Percentiles rank a stretch among this genome's conserved stretches.
phyloP scores from a whole-genome alignment of 1,140 invertebrate species.

The Cydia pomonella region DNA sequence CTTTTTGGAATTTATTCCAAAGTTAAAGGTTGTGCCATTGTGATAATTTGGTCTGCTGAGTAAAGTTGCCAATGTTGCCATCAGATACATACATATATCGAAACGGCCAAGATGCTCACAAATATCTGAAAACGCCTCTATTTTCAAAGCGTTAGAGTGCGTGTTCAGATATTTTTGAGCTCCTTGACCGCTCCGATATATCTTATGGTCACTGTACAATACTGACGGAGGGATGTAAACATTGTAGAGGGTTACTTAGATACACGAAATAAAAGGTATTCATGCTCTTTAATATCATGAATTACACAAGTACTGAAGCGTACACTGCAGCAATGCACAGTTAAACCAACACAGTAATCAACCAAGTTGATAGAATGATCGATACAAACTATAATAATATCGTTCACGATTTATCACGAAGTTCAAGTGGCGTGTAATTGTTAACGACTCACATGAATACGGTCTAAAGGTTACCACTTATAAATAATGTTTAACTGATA shows the following conservation, averaged over 20 bases:
- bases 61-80: no score
- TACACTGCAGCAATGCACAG: not conserved
- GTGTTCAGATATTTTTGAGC: no score
- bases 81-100: no score
- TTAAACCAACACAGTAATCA: constrained; percentile 9
- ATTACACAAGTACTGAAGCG: not conserved
- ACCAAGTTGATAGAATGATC: constrained; percentile 8
- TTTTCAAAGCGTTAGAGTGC: no score
- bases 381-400: constrained; percentile 18
- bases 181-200: no score
- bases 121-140: no score
- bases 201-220: no score
- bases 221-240: not conserved
- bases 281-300: not conserved
- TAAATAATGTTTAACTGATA: not conserved
- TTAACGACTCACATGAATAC: not conserved
- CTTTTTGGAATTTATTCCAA: no score
- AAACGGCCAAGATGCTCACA: no score
- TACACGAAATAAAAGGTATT: not conserved
- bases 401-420: constrained; percentile 1
- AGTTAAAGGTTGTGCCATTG: no score
- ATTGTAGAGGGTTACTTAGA: not conserved
- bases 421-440: constrained; percentile 10
- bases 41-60: no score
- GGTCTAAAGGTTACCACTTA: not conserved